phyloP scores from a whole-genome alignment of 2,797 vertebrate genomes.

The Leuciscus waleckii region DNA sequence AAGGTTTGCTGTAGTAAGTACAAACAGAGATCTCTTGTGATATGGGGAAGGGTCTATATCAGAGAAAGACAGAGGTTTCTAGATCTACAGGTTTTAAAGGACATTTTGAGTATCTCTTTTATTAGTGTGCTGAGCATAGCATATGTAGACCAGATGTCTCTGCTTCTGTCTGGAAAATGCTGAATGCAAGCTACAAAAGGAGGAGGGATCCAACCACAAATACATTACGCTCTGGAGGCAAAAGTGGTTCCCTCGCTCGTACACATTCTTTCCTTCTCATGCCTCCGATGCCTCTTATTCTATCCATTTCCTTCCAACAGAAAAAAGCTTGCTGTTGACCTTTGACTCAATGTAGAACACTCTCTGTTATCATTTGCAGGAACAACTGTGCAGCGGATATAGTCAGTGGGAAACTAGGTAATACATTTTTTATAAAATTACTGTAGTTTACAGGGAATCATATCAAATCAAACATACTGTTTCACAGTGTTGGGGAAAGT shows the following conservation, averaged over 20 bases:
- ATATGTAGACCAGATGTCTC: slow-evolving; percentile 76
- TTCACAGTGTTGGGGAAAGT: background rate
- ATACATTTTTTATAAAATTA: background rate
- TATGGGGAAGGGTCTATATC: slow-evolving; percentile 58
- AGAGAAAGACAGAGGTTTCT: slow-evolving; percentile 48
- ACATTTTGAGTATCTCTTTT: slow-evolving; percentile 42
- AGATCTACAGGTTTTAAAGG: background rate
- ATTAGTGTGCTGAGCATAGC: slow-evolving; percentile 57
- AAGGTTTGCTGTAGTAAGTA: slow-evolving; percentile 17
- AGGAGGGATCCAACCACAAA: slow-evolving; percentile 49
- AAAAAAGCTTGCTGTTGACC: slow-evolving; percentile 2
- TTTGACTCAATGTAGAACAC: background rate
- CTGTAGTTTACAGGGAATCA: background rate
- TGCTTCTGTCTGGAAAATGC: slow-evolving; percentile 62
- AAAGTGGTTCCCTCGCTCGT: background rate
- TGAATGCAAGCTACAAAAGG: slow-evolving; percentile 34
- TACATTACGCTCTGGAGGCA: slow-evolving; percentile 17
- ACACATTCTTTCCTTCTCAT: slow-evolving; percentile 43
- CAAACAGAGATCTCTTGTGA: slow-evolving; percentile 47
- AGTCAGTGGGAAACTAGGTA: background rate
- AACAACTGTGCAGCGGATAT: background rate
- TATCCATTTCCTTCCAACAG: slow-evolving; percentile 22
- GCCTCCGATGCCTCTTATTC: slow-evolving; percentile 30
- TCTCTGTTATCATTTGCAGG: background rate
- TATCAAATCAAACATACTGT: background rate